Conservation (phyloP, 2,888 invertebrate species). For the Cynaeus angustus region DNA sequence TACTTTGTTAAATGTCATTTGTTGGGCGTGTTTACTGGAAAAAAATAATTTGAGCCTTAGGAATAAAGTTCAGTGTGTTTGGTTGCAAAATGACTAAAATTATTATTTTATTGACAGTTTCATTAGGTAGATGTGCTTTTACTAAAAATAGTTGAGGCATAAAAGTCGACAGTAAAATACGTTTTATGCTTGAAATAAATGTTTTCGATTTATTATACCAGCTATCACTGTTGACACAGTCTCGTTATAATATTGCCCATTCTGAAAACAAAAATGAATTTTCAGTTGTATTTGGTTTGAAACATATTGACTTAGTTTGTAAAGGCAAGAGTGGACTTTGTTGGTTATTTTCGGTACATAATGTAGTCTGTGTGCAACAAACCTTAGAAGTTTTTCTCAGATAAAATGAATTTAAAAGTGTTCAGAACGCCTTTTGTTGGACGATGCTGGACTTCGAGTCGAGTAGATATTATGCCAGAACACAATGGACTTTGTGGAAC, state of each 20-base stretch:
- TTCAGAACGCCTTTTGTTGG: slow-evolving; percentile 1
- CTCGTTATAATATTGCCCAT: no score
- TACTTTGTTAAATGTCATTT: slow-evolving; percentile 14
- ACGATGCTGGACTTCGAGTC: background rate
- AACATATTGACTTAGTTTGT: no score
- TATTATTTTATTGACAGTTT: no score
- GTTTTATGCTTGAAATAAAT: slow-evolving; percentile 1
- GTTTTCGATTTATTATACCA: background rate
- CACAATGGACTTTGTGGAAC: background rate
- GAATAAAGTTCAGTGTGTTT: no score
- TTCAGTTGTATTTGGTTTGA: background rate
- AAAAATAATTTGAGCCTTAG: no score
- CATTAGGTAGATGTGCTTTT: background rate
- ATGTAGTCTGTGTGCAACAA: background rate
- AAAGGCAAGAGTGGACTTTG: background rate
- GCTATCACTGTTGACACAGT: no score
- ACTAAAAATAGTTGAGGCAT: background rate
- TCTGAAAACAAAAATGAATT: background rate
- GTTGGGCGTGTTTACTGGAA: background rate
- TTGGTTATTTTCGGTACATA: background rate
- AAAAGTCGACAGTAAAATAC: background rate
- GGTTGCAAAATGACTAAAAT: no score
- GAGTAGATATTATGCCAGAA: background rate
- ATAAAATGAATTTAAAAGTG: background rate
- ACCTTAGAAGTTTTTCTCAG: background rate